Base-by-base conservation (phyloP, 2,113 vertebrate genomes). In the Vidua chalybeata region DNA sequence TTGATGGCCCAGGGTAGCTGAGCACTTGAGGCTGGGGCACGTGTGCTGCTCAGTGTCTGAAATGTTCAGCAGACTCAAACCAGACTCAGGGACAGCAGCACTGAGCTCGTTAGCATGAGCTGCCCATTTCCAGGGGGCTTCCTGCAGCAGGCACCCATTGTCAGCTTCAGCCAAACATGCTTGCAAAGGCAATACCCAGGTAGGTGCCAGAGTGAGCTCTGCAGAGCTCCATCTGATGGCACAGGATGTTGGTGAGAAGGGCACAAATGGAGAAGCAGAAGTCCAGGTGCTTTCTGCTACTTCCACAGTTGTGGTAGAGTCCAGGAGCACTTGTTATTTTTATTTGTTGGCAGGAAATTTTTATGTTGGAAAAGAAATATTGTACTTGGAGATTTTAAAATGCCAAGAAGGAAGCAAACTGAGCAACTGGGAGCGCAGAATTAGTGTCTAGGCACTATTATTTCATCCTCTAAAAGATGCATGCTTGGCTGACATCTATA, bases 401-500 rank as follows among this genome's bases (percentile, higher is more conserved):
- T 73, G 41, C 37, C 82, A 87, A 45, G 64, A 78, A 91, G 21
- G 52, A 84, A 84, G 41, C 2, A 79, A 95, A 64, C 8, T 52
- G 37, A 93, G 45, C 27, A 83, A 37, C 27, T 13, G 54, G 22
- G 49, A 83, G 59, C 86, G 46, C 10, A 85, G 51, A 92, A 86
- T 92, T 83, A 35, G n/a, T 39, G 67, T 74, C n/a, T 94, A 55
- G 64, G 30, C 28, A 28, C 46, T 58, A n/a, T 26, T 73, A 15
- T 71, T 86, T 93, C 55, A 84, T 84, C 23, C 37, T 80, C 10
- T 71, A 45, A 30, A 86, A 87, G 71, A 76, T 71, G 67, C 58
- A 69, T 71, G n/a, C 59, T 88, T 88, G 87, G 54, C 90, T 90
- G 88, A 80, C 58, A 93, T 49, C 92, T 89, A 33, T 55, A 93